These are phyloP conservation scores for Sebastes iracundus DNA, from an alignment of 2,797 vertebrate species.

Conservation along the genomic window DNA sequence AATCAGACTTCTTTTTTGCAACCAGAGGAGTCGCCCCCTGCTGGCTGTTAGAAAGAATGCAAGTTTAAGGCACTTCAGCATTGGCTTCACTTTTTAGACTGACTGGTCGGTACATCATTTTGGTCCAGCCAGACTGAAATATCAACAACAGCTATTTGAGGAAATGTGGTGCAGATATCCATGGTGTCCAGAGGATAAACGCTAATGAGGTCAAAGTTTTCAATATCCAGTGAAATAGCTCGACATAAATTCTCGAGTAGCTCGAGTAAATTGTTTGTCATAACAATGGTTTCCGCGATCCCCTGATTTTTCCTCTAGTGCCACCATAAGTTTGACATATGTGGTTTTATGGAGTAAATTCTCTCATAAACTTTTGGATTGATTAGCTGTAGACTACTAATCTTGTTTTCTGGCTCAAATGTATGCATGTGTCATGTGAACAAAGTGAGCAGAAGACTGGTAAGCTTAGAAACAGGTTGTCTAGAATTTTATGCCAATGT, in stretches of 20 bases:
- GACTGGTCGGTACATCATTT: background rate
- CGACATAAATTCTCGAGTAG: no score
- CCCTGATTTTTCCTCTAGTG: background rate
- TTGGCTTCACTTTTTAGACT: no score
- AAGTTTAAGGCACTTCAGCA: no score
- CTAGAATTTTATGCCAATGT: background rate
- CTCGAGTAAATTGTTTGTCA: background rate
- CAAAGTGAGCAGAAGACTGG: background rate
- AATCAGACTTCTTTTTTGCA: rapidly evolving
- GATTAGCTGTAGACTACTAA: background rate
- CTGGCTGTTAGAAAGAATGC: no score
- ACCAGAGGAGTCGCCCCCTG: no score
- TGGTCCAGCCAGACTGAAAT: background rate
- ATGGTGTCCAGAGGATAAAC: background rate
- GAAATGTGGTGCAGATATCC: background rate
- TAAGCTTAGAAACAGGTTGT: background rate
- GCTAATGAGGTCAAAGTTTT: background rate
- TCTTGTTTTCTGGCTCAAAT: background rate
- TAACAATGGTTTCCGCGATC: background rate
- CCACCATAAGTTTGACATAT: background rate
- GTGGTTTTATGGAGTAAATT: background rate
- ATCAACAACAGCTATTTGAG: background rate
- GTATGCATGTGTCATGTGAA: background rate
- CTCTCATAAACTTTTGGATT: background rate
- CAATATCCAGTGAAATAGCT: background rate